Evolutionary conservation across 2,888 invertebrate genomes (phyloP).

Genomic region (Lasius fuliginosus): DNA sequence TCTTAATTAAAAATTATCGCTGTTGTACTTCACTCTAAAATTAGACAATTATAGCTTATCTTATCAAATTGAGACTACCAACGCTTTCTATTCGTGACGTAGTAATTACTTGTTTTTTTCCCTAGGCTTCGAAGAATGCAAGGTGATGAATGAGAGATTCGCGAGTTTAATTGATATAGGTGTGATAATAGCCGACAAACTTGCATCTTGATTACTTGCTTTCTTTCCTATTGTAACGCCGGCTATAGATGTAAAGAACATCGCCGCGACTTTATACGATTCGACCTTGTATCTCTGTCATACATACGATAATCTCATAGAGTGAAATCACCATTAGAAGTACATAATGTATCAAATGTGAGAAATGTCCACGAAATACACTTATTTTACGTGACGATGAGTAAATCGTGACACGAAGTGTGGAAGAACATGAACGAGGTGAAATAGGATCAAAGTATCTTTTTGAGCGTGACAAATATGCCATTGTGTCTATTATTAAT

Average conservation of each 20-base stretch:
- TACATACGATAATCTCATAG: constrained; percentile 64
- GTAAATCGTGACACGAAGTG: constrained; percentile 59
- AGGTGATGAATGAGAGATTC: constrained; percentile 36
- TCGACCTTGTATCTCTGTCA: constrained; percentile 63
- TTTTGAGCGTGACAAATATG: constrained; percentile 65
- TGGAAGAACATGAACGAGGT: constrained; percentile 72
- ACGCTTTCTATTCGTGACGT: constrained; percentile 37
- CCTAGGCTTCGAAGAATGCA: constrained; percentile 58
- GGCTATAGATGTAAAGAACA: constrained; percentile 55
- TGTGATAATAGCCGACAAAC: constrained; percentile 14
- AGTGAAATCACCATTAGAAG: constrained; percentile 64
- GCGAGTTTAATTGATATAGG: constrained; percentile 11
- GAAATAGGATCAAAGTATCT: constrained; percentile 21
- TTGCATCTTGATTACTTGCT: constrained; percentile 50
- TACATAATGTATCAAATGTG: constrained; percentile 51
- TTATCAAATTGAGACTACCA: constrained; percentile 43
- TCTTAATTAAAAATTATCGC: constrained; percentile 52
- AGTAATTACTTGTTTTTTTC: constrained; percentile 71
- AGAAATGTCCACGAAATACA: constrained; percentile 57
- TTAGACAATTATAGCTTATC: constrained; percentile 50
- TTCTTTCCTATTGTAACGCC: constrained; percentile 53
- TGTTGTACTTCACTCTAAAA: constrained; percentile 52
- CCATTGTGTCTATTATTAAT: not conserved
- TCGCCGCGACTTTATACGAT: constrained; percentile 50
- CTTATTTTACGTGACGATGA: constrained; percentile 45